Evolutionary conservation across 1,140 invertebrate genomes (phyloP).

Genomic region (Anadara kagoshimensis): DNA sequence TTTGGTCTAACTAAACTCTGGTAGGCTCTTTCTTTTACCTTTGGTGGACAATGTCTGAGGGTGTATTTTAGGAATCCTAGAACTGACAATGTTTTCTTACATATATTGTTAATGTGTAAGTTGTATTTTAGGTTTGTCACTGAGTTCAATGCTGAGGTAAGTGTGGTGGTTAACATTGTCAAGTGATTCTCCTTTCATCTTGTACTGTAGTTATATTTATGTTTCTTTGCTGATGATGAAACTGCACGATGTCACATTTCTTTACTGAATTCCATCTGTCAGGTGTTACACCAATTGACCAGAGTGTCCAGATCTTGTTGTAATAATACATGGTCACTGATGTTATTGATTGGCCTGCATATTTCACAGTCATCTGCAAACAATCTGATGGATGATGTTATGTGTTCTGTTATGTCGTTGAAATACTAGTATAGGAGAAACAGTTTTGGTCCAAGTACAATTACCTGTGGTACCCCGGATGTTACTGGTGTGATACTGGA

Average conservation of each 20-base stretch:
- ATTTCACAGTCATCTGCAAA: conserved; percentile 31
- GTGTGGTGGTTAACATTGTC: conserved; percentile 15
- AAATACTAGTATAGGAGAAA: background rate
- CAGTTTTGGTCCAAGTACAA: conserved; percentile 26
- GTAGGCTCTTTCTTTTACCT: conserved; percentile 25
- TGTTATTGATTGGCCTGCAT: background rate
- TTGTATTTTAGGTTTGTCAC: no score
- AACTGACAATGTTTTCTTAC: conserved; percentile 15
- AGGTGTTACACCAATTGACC: conserved; percentile 11
- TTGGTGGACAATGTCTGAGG: no score
- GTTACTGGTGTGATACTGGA: conserved; percentile 12
- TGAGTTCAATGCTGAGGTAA: conserved; percentile 13
- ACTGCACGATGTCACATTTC: conserved; percentile 25
- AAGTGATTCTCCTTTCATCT: background rate
- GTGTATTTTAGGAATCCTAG: conserved; percentile 14
- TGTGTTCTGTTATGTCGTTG: conserved; percentile 16
- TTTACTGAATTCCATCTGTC: conserved; percentile 27
- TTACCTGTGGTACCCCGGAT: conserved; percentile 40
- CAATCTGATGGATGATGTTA: conserved; percentile 8
- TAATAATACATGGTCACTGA: background rate
- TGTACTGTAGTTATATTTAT: no score
- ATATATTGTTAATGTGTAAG: background rate
- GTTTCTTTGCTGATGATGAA: conserved; percentile 26
- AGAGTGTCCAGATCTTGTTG: conserved; percentile 15
- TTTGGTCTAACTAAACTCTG: conserved; percentile 27